A percentile compares a stretch with the other conserved stretches of the same genome.
Evolutionary conservation across 92 coral and sea anemone species (phyloP).

Genomic region (Bergia puertoricense): DNA sequence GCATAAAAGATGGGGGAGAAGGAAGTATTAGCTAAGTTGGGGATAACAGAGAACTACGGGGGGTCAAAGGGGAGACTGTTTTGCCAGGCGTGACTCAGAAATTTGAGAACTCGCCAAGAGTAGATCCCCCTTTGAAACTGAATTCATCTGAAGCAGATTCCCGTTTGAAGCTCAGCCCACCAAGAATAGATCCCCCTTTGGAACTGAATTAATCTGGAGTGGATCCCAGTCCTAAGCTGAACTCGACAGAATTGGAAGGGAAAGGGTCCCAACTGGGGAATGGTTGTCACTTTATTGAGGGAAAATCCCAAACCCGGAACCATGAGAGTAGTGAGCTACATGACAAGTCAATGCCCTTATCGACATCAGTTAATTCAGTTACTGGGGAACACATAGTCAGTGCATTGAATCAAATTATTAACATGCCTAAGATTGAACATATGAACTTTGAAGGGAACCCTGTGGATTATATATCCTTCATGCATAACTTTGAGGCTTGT

Average conservation of each 20-base stretch:
- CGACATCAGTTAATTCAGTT: not conserved
- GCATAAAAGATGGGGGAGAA: not conserved
- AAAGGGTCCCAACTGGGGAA: not conserved
- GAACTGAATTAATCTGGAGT: not conserved
- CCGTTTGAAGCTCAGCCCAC: not conserved
- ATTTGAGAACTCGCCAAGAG: not conserved
- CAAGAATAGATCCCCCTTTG: not conserved
- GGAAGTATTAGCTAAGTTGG: not conserved
- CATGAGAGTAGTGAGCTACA: not conserved
- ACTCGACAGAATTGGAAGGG: not conserved
- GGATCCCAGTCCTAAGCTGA: not conserved
- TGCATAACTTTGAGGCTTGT: constrained; percentile 41
- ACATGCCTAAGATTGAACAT: constrained; percentile 39
- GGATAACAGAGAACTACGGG: not conserved
- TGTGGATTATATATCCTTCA: constrained; percentile 31
- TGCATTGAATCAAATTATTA: constrained; percentile 29
- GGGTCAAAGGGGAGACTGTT: not conserved
- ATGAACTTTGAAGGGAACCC: constrained; percentile 54
- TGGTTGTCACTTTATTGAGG: not conserved
- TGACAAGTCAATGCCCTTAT: not conserved
- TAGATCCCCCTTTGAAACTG: not conserved
- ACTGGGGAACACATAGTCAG: constrained; percentile 15
- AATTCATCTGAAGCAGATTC: not conserved
- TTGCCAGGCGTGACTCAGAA: not conserved
- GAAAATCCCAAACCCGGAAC: not conserved